phyloP scores from a whole-genome alignment of 2,888 invertebrate genomes.

The Platynereis dumerilii region DNA sequence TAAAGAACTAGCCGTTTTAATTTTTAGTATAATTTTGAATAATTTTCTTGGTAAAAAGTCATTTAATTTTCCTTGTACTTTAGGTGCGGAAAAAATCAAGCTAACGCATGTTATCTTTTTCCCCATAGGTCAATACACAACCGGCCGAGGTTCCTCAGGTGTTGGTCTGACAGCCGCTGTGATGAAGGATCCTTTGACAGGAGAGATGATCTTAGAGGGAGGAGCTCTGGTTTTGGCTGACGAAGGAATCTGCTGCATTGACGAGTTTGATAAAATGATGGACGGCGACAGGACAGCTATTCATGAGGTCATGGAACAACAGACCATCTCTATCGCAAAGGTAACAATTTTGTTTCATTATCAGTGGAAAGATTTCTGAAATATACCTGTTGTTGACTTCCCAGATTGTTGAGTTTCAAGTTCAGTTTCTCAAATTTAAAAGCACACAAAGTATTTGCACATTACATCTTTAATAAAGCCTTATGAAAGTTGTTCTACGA shows the following conservation, averaged over 20 bases:
- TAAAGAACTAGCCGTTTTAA: too few species aligned
- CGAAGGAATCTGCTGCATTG: slow-evolving; percentile 97
- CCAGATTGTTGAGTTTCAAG: too few species aligned
- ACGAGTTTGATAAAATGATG: slow-evolving; percentile 99
- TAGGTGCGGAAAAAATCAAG: too few species aligned
- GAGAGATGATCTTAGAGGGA: slow-evolving; percentile 89
- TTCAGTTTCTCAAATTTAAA: too few species aligned
- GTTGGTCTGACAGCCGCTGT: slow-evolving; percentile 99
- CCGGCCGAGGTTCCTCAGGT: slow-evolving; percentile 94
- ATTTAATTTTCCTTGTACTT: too few species aligned
- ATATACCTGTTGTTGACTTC: too few species aligned
- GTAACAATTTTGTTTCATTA: slow-evolving; percentile 63
- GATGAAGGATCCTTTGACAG: slow-evolving; percentile 95
- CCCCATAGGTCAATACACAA: slow-evolving; percentile 84
- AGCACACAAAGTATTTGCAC: background rate
- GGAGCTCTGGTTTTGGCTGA: slow-evolving; percentile 96
- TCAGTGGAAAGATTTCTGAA: too few species aligned
- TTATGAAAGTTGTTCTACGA: too few species aligned
- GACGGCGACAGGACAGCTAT: slow-evolving; percentile 75
- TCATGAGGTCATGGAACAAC: slow-evolving; percentile 79
- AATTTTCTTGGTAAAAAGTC: too few species aligned
- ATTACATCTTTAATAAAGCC: background rate
- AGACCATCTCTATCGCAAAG: slow-evolving; percentile 99
- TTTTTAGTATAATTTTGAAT: too few species aligned
- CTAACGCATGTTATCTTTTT: too few species aligned